Evolutionary conservation across 2,888 invertebrate genomes (phyloP).

Genomic region (Dryocosmus kuriphilus): DNA sequence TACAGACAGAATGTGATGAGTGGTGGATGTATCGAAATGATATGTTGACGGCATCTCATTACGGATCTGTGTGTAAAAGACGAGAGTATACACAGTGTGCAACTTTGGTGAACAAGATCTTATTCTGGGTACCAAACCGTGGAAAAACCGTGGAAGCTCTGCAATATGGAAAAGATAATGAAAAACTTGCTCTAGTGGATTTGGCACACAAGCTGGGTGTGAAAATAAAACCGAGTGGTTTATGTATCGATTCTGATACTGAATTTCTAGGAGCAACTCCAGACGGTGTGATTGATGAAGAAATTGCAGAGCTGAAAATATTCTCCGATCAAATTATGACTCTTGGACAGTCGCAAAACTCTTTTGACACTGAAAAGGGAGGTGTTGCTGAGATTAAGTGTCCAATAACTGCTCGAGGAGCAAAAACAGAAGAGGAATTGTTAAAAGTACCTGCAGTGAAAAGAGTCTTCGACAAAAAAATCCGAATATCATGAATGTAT

Average conservation of each 20-base stretch:
- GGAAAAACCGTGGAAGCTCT: conserved; percentile 20
- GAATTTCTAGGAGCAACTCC: conserved; percentile 50
- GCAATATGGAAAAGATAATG: conserved; percentile 52
- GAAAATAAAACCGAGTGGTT: conserved; percentile 43
- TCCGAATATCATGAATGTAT: too few relatives aligned
- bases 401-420: conserved; percentile 29
- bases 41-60: conserved; percentile 56
- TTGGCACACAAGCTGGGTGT: conserved; percentile 19
- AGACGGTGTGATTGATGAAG: conserved; percentile 51
- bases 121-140: conserved; percentile 4
- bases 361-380: neutral
- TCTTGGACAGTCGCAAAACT: neutral
- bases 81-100: neutral
- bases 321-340: neutral
- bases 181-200: conserved; percentile 43
- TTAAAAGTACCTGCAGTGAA: conserved; percentile 23
- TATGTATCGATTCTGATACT: conserved; percentile 48
- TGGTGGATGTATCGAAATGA: conserved; percentile 49
- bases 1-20: conserved; percentile 42
- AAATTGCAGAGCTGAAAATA: neutral
- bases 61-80: conserved; percentile 37
- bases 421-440: conserved; percentile 44
- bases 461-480: too few relatives aligned
- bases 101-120: neutral
- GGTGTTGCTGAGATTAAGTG: conserved; percentile 57